Base-by-base conservation (phyloP, 2,113 vertebrate species). In the Ivindomyrus marchei region DNA sequence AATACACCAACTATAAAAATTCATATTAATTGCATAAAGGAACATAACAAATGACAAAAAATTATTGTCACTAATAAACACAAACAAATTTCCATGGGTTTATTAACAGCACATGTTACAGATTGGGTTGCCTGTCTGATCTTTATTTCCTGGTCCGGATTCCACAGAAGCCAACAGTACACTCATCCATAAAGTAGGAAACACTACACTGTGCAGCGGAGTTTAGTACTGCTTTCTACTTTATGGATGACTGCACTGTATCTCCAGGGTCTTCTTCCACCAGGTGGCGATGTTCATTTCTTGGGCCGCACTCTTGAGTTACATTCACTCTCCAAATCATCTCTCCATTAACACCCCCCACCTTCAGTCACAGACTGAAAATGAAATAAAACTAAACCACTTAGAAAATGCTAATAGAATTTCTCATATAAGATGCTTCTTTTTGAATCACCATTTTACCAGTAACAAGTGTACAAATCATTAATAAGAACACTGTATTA, bases 181-280 rank as follows among this genome's bases (percentile, higher is more conserved):
- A 99, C 97, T 99, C 98, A 98, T 99, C 98, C 98, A 99, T 99
- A 99, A 99, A 99, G 98, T 99, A 99, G 98, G 98, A 99, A 99
- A 99, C 98, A 99, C 98, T 99, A 99, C 98, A 99, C 98, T 97
- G 96, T 97, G 95, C 95, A 97, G 94, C 95, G 94, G 97, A 96
- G 97, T 97, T 98, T 98, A 99, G 98, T 98, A 99, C 98, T 99
- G 98, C 98, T 99, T 98, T 99, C 98, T 98, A 99, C 98, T 99
- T 99, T 99, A 99, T 99, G 98, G 97, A 97, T 98, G 97, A 98
- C 97, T 98, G 97, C 97, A 98, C 98, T 99, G 98, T 97, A 97
- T 96, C 94, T 96, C 95, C 88, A 94, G 87, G 36, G 92, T 86
- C 92, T 92, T 92, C 90, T 56, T 52, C 50, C 70, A 39, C 10